Evolutionary conservation across 2,888 invertebrate species (phyloP).

Genomic region (Blera fallax): DNA sequence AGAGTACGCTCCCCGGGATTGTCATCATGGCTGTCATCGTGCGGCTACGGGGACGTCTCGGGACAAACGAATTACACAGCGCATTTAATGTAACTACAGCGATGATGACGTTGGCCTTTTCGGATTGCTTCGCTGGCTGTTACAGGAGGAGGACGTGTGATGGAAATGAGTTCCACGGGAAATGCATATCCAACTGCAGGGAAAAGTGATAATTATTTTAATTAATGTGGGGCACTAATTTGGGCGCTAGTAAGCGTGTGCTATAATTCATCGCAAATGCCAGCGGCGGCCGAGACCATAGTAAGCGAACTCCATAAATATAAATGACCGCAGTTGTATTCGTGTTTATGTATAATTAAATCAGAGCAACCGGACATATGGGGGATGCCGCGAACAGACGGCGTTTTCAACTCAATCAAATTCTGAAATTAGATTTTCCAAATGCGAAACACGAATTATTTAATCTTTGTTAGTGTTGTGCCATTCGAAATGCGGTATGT

Average conservation of each 20-base stretch:
- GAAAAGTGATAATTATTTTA: slow-evolving; percentile 64
- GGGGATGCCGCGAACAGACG: slow-evolving; percentile 25
- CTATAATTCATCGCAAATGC: slow-evolving; percentile 23
- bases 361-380: slow-evolving; percentile 57
- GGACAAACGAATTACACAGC: slow-evolving; percentile 19
- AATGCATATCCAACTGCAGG: slow-evolving; percentile 31
- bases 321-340: slow-evolving; percentile 54
- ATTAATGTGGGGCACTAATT: slow-evolving; percentile 65
- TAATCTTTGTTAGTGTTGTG: not conserved
- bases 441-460: slow-evolving; percentile 23
- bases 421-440: slow-evolving; percentile 54
- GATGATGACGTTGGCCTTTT: slow-evolving; percentile 29
- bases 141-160: not conserved
- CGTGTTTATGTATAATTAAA: slow-evolving; percentile 53
- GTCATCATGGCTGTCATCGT: slow-evolving; percentile 64
- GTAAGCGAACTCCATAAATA: slow-evolving; percentile 15
- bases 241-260: slow-evolving; percentile 19
- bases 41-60: slow-evolving; percentile 35
- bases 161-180: slow-evolving; percentile 7
- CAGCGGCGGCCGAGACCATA: not conserved
- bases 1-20: slow-evolving; percentile 40
- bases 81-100: slow-evolving; percentile 25
- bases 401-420: slow-evolving; percentile 50
- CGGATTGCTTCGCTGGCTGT: not conserved
- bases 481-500: not conserved